Evolutionary conservation across 92 coral and sea anemone genomes (phyloP), one percentile per base, ranked within the genome.

Genomic region (Siderastrea radians): DNA sequence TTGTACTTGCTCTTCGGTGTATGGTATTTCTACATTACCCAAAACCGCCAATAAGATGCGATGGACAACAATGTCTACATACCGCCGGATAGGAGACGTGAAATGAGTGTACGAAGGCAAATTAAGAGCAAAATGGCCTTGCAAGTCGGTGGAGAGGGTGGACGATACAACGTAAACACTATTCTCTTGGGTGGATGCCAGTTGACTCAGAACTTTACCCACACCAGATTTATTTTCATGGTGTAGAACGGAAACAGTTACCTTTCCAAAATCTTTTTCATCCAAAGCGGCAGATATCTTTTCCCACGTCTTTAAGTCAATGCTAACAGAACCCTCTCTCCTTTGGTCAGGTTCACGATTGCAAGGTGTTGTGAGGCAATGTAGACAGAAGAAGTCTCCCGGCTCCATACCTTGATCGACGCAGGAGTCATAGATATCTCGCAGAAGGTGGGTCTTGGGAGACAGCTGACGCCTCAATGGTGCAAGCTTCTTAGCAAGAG

Each of bases 41-140:
- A 95, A 80, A 26, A 87, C 89, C 10, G 98, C 98, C 68, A 94
- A 70, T 19, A 95, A 72, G 82, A 94, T 91, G 44, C 99, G 96
- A 84, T 97, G 99, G 60, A 97, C 99, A 49, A 91, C 97, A 10
- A 97, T 80, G 82, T 97, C 99, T 71, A 95, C 92, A 84, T 97
- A 97, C 44, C 99, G 93, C 16, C 99, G 94, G 13, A 97, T 81
- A 2, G 99, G 99, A 14, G 98, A 97, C 3, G 98, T 97, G 72
- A 97, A 97, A 75, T 97, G 99, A 3, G 97, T 95, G 87, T 97
- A 97, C 59, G 91, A 77, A 48, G 92, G 91, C 66, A 80, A 79
- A 65, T 91, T 94, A 14, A 97, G 93, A 43, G 96, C 63, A 83
- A 90, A 97, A 86, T 97, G 99, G 59, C 98, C 84, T 46, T 86